Evolutionary conservation across 1,140 invertebrate genomes (phyloP).

Genomic region (Ruditapes philippinarum): DNA sequence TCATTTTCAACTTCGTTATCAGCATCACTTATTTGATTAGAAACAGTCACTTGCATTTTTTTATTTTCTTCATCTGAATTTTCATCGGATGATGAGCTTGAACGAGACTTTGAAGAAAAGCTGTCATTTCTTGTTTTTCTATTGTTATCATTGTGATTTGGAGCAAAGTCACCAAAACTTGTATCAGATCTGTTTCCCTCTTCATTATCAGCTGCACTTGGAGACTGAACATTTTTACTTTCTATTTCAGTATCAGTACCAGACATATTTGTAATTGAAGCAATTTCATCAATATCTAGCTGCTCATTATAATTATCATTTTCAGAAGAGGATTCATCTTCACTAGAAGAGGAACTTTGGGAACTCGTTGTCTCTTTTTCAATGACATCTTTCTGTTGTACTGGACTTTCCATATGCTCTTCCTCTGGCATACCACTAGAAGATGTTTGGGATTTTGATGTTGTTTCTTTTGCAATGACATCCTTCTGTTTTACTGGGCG

Average conservation of each 20-base stretch:
- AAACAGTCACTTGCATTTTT: background rate
- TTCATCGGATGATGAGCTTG: background rate
- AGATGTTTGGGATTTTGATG: background rate
- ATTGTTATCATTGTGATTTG: too few relatives aligned
- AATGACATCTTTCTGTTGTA: too few relatives aligned
- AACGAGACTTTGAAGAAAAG: too few relatives aligned
- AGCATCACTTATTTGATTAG: background rate
- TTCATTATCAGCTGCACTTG: background rate
- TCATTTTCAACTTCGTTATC: slow-evolving; percentile 7
- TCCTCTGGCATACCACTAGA: background rate
- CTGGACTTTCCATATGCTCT: background rate
- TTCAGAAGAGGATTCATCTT: background rate
- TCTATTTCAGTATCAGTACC: background rate
- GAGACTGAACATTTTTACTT: background rate
- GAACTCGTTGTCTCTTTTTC: too few relatives aligned
- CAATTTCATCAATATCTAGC: background rate
- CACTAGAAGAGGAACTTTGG: too few relatives aligned
- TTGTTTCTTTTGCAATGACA: background rate
- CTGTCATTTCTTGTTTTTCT: too few relatives aligned
- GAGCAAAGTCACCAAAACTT: background rate
- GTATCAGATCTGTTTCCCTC: background rate
- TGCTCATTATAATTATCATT: background rate
- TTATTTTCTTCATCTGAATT: background rate
- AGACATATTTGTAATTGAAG: background rate
- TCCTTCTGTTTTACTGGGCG: too few relatives aligned